Conservation (phyloP, 1,140 invertebrate genomes). For the Lutraria rhynchaena region DNA sequence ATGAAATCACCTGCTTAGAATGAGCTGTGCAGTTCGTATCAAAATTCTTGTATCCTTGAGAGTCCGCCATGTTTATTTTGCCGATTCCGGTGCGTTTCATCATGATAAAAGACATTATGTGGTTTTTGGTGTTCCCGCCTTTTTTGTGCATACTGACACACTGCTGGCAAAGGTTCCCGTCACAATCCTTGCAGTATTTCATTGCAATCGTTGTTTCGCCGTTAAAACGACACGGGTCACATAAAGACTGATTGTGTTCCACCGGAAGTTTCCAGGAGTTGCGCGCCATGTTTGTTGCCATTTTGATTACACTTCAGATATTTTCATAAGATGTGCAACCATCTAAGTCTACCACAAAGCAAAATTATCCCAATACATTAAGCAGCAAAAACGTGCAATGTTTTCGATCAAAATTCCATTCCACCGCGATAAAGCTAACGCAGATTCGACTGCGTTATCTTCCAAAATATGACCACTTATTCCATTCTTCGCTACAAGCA, state of each 20-base stretch:
- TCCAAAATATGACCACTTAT: too few species aligned
- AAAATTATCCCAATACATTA: too few species aligned
- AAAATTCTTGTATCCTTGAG: background rate
- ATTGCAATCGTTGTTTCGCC: constrained; percentile 27
- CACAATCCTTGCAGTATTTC: constrained; percentile 39
- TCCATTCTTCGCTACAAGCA: too few species aligned
- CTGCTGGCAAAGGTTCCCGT: constrained; percentile 21
- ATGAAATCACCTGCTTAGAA: constrained; percentile 19
- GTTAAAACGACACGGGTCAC: constrained; percentile 37
- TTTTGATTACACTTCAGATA: too few species aligned
- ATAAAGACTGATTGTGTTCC: constrained; percentile 19
- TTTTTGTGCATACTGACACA: constrained; percentile 25
- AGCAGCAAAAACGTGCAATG: too few species aligned
- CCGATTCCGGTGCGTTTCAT: background rate
- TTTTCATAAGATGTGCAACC: too few species aligned
- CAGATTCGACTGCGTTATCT: too few species aligned
- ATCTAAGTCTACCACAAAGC: too few species aligned
- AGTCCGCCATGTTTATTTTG: background rate
- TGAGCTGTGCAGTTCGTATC: constrained; percentile 33
- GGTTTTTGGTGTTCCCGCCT: constrained; percentile 9
- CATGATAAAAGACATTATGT: background rate
- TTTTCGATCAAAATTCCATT: too few species aligned
- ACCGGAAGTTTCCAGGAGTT: constrained; percentile 1
- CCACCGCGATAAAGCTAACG: too few species aligned
- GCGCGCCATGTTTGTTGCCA: background rate